A percentile compares a stretch with the other conserved stretches of the same genome.
Conservation (phyloP, 2,113 vertebrate genomes). For the Spermophilus dauricus region DNA sequence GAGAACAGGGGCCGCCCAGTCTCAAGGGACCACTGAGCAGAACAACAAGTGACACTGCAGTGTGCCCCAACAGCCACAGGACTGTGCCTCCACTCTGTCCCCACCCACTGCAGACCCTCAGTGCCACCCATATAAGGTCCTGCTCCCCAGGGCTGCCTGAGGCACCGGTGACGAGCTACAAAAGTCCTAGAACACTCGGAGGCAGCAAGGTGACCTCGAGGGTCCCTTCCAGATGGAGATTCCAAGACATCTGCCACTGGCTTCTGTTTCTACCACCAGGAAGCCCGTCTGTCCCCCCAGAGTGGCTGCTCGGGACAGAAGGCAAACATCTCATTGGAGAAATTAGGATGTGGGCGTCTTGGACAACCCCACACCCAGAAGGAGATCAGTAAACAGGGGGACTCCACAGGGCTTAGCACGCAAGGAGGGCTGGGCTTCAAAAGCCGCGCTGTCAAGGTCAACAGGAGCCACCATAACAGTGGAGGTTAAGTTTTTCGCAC, state of each 20-base stretch:
- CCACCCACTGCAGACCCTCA: fast-evolving
- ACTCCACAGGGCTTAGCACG: not conserved
- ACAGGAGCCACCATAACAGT: not conserved
- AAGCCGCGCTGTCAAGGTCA: not conserved
- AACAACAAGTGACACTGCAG: not conserved
- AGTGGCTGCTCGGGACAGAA: not conserved
- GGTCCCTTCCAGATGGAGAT: not conserved
- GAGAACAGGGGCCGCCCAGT: not conserved
- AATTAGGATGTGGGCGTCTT: not conserved
- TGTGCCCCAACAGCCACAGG: too few species aligned
- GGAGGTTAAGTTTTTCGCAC: not conserved
- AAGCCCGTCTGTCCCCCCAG: not conserved
- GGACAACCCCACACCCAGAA: not conserved
- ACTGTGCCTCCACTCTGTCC: too few species aligned
- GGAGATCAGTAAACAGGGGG: not conserved
- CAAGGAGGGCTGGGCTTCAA: not conserved
- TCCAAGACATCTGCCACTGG: too few species aligned
- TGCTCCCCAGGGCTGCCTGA: not conserved
- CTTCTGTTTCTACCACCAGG: too few species aligned
- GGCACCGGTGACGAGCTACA: too few species aligned
- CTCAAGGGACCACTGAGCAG: not conserved
- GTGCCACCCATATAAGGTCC: not conserved
- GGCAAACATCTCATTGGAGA: not conserved
- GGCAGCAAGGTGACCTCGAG: not conserved
- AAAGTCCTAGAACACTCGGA: not conserved